phyloP scores from a whole-genome alignment of 2,888 invertebrate species.

The Drosophila prolongata region DNA sequence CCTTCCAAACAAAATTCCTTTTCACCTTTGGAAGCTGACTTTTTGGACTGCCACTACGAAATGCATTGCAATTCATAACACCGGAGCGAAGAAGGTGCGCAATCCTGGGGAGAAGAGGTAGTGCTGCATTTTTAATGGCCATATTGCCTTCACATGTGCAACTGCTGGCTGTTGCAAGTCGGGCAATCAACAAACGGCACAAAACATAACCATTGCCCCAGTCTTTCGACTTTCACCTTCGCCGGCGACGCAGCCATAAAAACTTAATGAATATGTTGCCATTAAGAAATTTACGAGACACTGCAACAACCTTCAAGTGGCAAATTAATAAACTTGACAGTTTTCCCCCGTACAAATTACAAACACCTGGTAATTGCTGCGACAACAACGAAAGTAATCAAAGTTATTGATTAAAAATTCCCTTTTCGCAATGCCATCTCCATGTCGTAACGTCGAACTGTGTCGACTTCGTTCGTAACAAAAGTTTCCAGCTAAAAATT shows the following conservation, averaged over 20 bases:
- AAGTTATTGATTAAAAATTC: constrained; percentile 66
- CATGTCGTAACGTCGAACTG: constrained; percentile 20
- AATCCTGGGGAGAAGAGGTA: constrained; percentile 17
- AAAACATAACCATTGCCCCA: constrained; percentile 7
- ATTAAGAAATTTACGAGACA: constrained; percentile 54
- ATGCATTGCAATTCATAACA: constrained; percentile 62
- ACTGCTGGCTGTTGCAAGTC: constrained; percentile 53
- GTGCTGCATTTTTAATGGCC: constrained; percentile 61
- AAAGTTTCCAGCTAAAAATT: constrained; percentile 40
- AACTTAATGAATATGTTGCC: constrained; percentile 59
- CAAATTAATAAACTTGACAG: constrained; percentile 63
- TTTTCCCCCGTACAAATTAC: constrained; percentile 7
- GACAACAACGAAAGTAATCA: constrained; percentile 50
- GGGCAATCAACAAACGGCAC: constrained; percentile 48
- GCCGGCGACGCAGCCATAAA: constrained; percentile 50
- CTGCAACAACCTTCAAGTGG: constrained; percentile 22
- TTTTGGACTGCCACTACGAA: constrained; percentile 46
- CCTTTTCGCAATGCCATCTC: constrained; percentile 22
- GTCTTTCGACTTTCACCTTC: constrained; percentile 6
- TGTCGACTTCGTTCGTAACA: constrained; percentile 4
- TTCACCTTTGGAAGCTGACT: constrained; percentile 20
- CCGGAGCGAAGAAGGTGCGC: constrained; percentile 10
- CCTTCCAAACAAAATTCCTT: neutral
- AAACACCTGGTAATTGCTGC: constrained; percentile 27
- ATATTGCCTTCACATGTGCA: constrained; percentile 56